These are phyloP conservation scores for Poecilia gillii DNA, from an alignment of 2,797 vertebrate genomes.

Conservation along the genomic window DNA sequence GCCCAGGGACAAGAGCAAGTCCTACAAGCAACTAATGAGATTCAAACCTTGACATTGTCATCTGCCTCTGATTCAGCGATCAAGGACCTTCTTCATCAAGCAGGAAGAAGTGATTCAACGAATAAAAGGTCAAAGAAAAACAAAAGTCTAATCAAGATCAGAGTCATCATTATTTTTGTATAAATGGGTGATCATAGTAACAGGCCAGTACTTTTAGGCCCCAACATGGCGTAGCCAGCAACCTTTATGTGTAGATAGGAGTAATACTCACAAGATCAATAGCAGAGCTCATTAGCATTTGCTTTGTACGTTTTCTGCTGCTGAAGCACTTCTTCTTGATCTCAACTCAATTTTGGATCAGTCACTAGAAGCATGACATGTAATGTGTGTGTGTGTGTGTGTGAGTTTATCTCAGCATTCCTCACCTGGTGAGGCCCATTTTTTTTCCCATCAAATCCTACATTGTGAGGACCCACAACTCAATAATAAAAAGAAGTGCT, in stretches of 20 bases:
- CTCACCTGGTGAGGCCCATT: no score
- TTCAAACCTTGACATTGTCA: constrained; percentile 36
- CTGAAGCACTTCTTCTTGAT: constrained; percentile 68
- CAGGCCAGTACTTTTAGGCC: constrained; percentile 33
- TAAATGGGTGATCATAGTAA: constrained; percentile 18
- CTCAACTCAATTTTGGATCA: constrained; percentile 70
- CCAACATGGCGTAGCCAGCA: constrained; percentile 25
- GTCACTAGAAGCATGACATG: constrained; percentile 51
- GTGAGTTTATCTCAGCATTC: not conserved
- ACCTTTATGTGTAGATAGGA: constrained; percentile 61
- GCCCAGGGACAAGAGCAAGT: constrained; percentile 15
- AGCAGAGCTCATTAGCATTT: constrained; percentile 63
- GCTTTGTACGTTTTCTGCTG: constrained; percentile 50
- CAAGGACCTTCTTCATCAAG: constrained; percentile 16
- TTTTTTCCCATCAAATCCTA: no score
- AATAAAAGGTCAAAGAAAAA: constrained; percentile 20
- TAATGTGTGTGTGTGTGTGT: constrained; percentile 5
- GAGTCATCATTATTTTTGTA: constrained; percentile 7
- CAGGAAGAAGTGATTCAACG: constrained; percentile 16
- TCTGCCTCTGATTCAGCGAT: constrained; percentile 37
- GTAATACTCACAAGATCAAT: constrained; percentile 75
- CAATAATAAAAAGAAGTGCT: no score
- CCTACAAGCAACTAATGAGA: constrained; percentile 15
- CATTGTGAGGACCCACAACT: no score
- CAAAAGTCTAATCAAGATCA: constrained; percentile 23